A percentile compares a stretch with the other conserved stretches of the same genome.
Conservation (phyloP, 2,888 invertebrate genomes). For the Lumbricus terrestris region DNA sequence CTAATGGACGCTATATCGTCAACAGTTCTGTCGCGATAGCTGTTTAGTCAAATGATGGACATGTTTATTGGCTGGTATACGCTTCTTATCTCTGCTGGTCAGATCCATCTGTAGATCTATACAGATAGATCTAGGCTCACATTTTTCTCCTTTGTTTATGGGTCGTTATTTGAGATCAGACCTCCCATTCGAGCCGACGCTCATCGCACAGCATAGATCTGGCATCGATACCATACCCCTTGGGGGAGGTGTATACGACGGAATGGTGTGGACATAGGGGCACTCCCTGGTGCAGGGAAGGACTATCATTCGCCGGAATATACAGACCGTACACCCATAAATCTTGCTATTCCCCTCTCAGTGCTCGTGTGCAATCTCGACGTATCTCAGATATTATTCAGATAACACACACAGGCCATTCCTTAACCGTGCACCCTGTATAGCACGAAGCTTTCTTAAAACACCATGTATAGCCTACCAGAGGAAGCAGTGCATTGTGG, state of each 20-base stretch:
- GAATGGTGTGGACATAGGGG: not conserved
- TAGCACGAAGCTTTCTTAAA: too few relatives aligned
- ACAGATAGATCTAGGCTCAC: too few relatives aligned
- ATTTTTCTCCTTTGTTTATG: not conserved
- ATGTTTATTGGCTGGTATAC: too few relatives aligned
- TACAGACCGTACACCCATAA: too few relatives aligned
- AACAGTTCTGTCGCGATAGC: not conserved
- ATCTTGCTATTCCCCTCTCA: not conserved
- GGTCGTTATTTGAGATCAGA: not conserved
- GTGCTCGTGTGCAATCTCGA: not conserved
- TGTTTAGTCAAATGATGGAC: not conserved
- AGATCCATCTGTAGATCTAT: not conserved
- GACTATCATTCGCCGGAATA: not conserved
- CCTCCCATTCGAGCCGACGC: not conserved
- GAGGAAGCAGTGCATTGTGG: not conserved
- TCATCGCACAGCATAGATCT: not conserved
- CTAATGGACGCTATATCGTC: too few relatives aligned
- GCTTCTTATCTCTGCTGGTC: not conserved
- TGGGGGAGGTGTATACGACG: not conserved
- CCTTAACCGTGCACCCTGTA: too few relatives aligned
- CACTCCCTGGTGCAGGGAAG: not conserved
- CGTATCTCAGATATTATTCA: too few relatives aligned
- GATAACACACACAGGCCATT: too few relatives aligned
- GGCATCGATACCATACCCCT: not conserved
- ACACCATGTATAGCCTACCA: too few relatives aligned